Base-by-base conservation (phyloP, 1,140 invertebrate species). In the Zophobas atratus region DNA sequence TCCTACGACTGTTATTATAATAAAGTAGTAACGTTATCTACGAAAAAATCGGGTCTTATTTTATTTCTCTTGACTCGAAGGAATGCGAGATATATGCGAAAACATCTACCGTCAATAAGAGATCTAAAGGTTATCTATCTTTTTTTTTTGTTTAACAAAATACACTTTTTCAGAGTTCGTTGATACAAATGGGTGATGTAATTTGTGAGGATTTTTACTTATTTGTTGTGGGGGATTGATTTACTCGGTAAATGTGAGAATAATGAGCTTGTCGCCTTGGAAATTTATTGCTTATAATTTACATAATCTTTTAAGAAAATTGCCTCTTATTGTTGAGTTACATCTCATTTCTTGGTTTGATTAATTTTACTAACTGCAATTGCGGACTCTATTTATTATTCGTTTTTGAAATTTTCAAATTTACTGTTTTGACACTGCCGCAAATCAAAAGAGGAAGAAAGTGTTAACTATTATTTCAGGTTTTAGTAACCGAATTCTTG, bases 1-100 rank as follows among this genome's bases (percentile, higher is more conserved):
- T 55, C 35, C 32, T 55, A 2, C 6, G 35, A 20, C 53, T 55
- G 53, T 55, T 55, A 55, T 55, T 34, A 55, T 55, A 55, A 55
- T 55, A 46, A 4, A 8, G 32, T 5, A 55, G 53, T 55, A 55
- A 55, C 53, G 35, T 55, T 55, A 55, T 55, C 53, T 55, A 55
- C n/a, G 53, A 55, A 55, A 55, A 20, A 20, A 20, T 20, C 20
- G 20, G 33, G 1, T 32, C 20, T 46, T 46, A 3, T 46, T 46
- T 55, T 55, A 55, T 55, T 55, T 55, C 53, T 33, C 35, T 55
- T 32, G 51, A 20, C 4, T 46, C 8, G n/a, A 20, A 55, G 35
- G 51, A 32, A 33, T 34, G 8, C 53, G 6, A 4, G 1, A 55
- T 32, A 55, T 46, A 55, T 55, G 53, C 53, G 49, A 51, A 51